Base-by-base conservation (phyloP, 2,113 vertebrate genomes). In the Nesoenas mayeri region DNA sequence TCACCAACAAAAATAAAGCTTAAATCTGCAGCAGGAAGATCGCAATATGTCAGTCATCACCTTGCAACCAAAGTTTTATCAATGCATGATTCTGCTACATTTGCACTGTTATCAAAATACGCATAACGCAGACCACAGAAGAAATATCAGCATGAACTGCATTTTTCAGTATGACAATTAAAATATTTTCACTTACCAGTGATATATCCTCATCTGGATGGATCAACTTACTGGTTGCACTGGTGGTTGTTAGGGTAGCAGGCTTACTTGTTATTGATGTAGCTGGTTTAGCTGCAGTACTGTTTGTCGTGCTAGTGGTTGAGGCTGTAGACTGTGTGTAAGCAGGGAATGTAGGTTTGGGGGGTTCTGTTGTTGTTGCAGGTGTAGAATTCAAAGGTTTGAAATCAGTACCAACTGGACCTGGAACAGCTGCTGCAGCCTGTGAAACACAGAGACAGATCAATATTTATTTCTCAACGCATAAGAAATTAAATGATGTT, bases 161-260 rank as follows among this genome's bases (percentile, higher is more conserved):
- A 79, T 62, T 89, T 92, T 79, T 87, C 79, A 85, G 8, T 67
- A 71, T 61, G 66, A 61, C 20, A 87, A 26, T 12, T 47, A 92
- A 93, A 94, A 47, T 31, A 21, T 34, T 65, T 90, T 73, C 93
- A 99, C 99, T 99, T 99, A 99, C 99, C 99, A 99, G 98, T 91
- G 99, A 99, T 98, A 99, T 99, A 99, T 99, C 99, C 99, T 99
- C 99, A 99, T 99, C 99, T 98, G 99, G 99, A 97, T 99, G 99
- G 99, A 99, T 99, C 99, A 99, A 99, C 99, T 99, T 99, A 99
- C 99, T 99, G 98, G 99, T 99, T 98, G 99, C 99, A 98, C 99
- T 99, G 98, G 99, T 99, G 93, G 99, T 99, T 85, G 99, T 99
- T 97, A 99, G 99, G 89, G 99, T 99, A 97, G 99, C 99, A 96